Base-by-base conservation (phyloP, 2,797 vertebrate species). In the Gymnodraco acuticeps region DNA sequence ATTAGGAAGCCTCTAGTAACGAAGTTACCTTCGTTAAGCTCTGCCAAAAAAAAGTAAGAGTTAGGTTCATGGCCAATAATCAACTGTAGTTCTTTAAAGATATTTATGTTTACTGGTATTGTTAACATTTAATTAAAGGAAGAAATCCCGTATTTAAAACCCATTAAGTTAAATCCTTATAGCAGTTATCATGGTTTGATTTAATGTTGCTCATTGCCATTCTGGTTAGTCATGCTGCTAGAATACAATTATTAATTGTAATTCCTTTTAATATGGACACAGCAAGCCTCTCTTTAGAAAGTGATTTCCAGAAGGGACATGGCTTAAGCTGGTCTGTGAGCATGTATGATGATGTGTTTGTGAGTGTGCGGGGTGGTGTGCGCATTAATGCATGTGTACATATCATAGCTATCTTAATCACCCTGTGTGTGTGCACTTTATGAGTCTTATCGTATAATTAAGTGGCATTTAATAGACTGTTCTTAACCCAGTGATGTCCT, bases 381-480 rank as follows among this genome's bases (percentile, higher is more conserved):
- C 61, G 2, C 48, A 0, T 47, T 27, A 19, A 70, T 64, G 33
- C 55, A 53, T 61, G 52, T 65, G 56, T 59, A 33, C 56, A 51
- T 64, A 16, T 82, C 59, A 45, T 12, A 62, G 54, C 67, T 58
- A 59, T 86, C 74, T 80, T 52, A 48, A 67, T 78, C 56, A 52
- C 50, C 31, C 43, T 58, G 59, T 70, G 64, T 71, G 60, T 64
- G 59, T 27, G 66, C 62, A 56, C 77, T 81, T 83, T 76, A 66
- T 60, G 76, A 2, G 77, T 84, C 82, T 93, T 91, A 91, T 90
- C 87, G 85, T 82, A 82, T 94, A 93, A 94, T 94, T 88, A 95
- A 93, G 87, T 93, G 88, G 77, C 90, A 88, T 94, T 94, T 93
- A 92, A 93, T 86, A 88, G 83, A 88, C 82, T 84, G 69, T 83